Conservation (phyloP, 2,113 vertebrate genomes). For the Seriola quinqueradiata region DNA sequence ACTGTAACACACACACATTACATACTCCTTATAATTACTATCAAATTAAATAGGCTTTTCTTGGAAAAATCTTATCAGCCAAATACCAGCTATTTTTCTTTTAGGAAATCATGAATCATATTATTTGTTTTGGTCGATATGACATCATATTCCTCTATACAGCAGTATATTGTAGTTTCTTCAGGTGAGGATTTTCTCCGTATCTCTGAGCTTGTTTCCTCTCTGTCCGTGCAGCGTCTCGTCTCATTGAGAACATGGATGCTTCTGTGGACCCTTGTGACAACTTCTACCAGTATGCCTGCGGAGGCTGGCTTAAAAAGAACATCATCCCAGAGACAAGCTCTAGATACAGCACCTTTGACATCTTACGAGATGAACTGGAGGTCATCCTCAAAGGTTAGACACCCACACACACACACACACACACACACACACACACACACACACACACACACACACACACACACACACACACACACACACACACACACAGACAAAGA, state of each 20-base stretch:
- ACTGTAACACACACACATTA: too few species aligned
- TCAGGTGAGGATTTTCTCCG: neutral
- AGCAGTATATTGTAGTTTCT: neutral
- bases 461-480: neutral
- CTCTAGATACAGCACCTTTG: slow-evolving; percentile 94
- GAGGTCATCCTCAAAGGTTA: slow-evolving; percentile 96
- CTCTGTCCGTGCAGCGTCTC: slow-evolving; percentile 85
- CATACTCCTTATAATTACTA: too few species aligned
- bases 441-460: too few species aligned
- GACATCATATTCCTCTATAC: neutral
- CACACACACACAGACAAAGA: neutral
- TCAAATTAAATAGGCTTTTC: too few species aligned
- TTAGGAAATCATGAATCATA: too few species aligned
- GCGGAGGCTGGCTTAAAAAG: slow-evolving; percentile 95
- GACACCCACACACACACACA: slow-evolving; percentile 11
- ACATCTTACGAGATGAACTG: slow-evolving; percentile 93
- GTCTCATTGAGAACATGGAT: slow-evolving; percentile 95
- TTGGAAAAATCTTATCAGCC: too few species aligned
- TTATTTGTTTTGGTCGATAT: neutral
- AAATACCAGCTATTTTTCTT: too few species aligned
- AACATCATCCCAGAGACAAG: slow-evolving; percentile 96
- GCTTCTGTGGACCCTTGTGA: slow-evolving; percentile 86
- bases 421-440: too few species aligned
- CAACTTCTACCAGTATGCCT: slow-evolving; percentile 95
- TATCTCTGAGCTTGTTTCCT: slow-evolving; percentile 7